phyloP scores from a whole-genome alignment of 2,888 invertebrate species.

The Criorhina ranunculi region DNA sequence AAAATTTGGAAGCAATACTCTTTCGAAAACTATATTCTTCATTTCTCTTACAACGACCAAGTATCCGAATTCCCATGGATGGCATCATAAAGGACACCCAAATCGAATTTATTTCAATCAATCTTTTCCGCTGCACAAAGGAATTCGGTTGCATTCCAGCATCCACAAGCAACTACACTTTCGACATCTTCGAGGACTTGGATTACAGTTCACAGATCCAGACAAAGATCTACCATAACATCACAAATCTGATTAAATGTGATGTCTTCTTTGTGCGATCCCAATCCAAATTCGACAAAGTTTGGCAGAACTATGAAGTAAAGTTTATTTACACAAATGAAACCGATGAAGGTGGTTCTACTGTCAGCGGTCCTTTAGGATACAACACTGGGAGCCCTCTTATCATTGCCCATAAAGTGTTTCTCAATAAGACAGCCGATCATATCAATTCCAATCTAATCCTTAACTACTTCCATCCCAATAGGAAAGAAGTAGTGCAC shows the following conservation, averaged over 20 bases:
- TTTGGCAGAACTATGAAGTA: constrained; percentile 80
- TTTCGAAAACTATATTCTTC: constrained; percentile 59
- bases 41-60: constrained; percentile 34
- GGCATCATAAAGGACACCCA: constrained; percentile 13
- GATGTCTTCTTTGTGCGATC: constrained; percentile 66
- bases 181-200: constrained; percentile 32
- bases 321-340: constrained; percentile 78
- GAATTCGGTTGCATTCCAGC: constrained; percentile 25
- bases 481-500: constrained; percentile 46
- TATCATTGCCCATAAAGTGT: constrained; percentile 78
- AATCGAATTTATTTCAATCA: constrained; percentile 41
- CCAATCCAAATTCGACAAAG: not conserved
- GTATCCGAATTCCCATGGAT: constrained; percentile 20
- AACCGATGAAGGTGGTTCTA: constrained; percentile 13
- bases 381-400: constrained; percentile 81
- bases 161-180: constrained; percentile 13
- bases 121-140: constrained; percentile 25
- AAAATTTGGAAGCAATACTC: constrained; percentile 56
- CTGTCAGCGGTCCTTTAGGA: constrained; percentile 81
- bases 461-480: constrained; percentile 80
- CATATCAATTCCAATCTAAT: constrained; percentile 67
- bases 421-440: constrained; percentile 77
- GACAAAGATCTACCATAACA: constrained; percentile 79
- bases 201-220: constrained; percentile 68
- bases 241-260: constrained; percentile 74